Evolutionary conservation across 2,888 invertebrate species (phyloP), one percentile per base, ranked within the genome.

Genomic region (Camptogramma bilineatum): DNA sequence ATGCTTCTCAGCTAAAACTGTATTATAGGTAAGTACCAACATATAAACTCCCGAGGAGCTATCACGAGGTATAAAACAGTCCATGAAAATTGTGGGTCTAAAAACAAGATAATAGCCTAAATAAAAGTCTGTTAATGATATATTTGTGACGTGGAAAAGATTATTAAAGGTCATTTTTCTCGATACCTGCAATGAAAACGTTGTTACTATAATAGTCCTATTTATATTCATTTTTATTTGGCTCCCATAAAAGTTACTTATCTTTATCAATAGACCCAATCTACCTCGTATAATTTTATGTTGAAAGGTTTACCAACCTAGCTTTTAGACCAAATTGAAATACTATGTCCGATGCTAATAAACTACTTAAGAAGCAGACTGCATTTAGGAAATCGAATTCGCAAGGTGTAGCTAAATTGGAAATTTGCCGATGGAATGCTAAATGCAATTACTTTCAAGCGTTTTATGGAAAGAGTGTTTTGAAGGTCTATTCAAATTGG

Each of bases 291-390:
- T 8, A 48, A 48, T 48, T 53, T 52, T 19, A 48, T 53, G 0
- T 18, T 50, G 28, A 61, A 54, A 61, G 47, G 46, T 47, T 21
- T 21, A 47, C 19, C 31, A 21, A 48, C 19, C 48, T 19, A 1
- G 60, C 50, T 66, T 57, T 68, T 24, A 58, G 55, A 59, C 44
- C 34, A 59, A 69, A 67, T 70, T 61, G 67, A 68, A 63, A 72
- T 54, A 62, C 61, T 57, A 39, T 64, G 56, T 65, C 52, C 52
- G 10, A 71, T 69, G 19, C 50, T 59, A 68, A 68, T 65, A 34
- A 18, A 46, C 62, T 68, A 62, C 52, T 71, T 68, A 52, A 55
- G 24, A 70, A 56, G 17, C 70, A 68, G 70, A 62, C 60, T 66
- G 66, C 64, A 65, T 65, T 47, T 51, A 60, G 42, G 44, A 50